Base-by-base conservation (phyloP, 2,113 vertebrate genomes). In the Malurus elegans region DNA sequence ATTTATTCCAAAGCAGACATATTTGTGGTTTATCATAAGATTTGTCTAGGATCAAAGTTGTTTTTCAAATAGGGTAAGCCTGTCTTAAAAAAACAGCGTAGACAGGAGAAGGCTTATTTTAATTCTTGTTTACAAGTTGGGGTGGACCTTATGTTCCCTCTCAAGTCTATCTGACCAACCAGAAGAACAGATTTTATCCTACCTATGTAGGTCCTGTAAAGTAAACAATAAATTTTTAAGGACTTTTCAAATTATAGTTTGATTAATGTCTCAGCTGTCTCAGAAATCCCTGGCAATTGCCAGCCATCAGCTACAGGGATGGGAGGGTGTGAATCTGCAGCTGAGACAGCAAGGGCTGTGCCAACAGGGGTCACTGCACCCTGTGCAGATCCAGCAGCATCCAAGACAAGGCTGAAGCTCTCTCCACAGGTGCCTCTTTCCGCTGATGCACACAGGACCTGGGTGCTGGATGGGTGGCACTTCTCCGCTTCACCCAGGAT, bases 1-100 rank as follows among this genome's bases (percentile, higher is more conserved):
- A 93, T 79, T 95, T 95, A 88, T 85, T 75, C 81, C 88, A 93
- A 93, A 94, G 74, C 73, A 92, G 81, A 93, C 61, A 75, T 95
- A 91, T 88, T 92, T 96, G 81, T 93, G 78, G 57, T 94, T 95
- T 96, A 93, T 90, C 74, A 40, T 71, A 91, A 95, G 79, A 88
- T 90, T 82, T 88, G 45, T 87, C 88, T 82, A 82, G 74, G 81
- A 94, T 93, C 87, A 94, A 93, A 93, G 78, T 57, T 82, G 61
- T 88, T 96, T 93, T 82, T 90, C 78, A 95, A 53, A 85, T 67
- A 92, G 74, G 31, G 48, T 79, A 92, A 96, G 58, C 85, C 53
- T 85, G 53, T 90, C 58, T 96, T 78, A 4, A 44, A 88, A 91
- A 71, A 89, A 13, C 40, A 91, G 50, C 62, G 64, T 16, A 65